Conservation (phyloP, 2,888 invertebrate species). For the Hipparchia semele region DNA sequence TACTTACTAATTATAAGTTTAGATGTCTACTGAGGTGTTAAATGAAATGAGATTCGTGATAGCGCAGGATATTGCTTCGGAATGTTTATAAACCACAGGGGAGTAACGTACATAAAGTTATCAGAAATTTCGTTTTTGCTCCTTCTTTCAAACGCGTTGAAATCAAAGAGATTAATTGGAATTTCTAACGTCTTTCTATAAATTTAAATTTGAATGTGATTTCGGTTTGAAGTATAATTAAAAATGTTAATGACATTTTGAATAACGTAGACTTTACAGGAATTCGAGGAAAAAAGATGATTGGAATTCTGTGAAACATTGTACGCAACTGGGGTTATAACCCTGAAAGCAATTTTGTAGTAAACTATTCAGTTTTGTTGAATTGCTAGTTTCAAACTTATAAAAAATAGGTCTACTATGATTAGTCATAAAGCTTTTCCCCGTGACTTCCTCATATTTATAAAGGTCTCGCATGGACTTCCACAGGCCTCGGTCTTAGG, state of each 20-base stretch:
- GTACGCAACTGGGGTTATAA: no score
- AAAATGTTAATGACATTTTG: constrained; percentile 15
- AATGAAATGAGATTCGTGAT: constrained; percentile 58
- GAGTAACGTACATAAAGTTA: constrained; percentile 38
- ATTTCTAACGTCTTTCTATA: constrained; percentile 19
- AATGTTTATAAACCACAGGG: constrained; percentile 37
- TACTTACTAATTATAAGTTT: constrained; percentile 59
- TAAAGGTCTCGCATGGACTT: no score
- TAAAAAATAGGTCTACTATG: not conserved
- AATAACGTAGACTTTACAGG: not conserved
- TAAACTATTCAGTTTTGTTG: no score
- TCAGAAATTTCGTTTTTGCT: constrained; percentile 51
- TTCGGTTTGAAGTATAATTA: constrained; percentile 19
- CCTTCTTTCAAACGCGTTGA: constrained; percentile 38
- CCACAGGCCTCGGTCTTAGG: no score
- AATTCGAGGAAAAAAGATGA: not conserved
- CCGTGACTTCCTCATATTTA: no score
- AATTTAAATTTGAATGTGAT: constrained; percentile 31
- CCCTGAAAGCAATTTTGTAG: not conserved
- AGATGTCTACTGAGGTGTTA: constrained; percentile 62
- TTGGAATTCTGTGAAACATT: not conserved
- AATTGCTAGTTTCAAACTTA: not conserved
- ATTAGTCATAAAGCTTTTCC: no score
- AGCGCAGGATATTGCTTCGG: constrained; percentile 55
- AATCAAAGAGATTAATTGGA: constrained; percentile 32